Evolutionary conservation across 2,797 vertebrate genomes (phyloP), one percentile per base, ranked within the genome.

Genomic region (Knipowitschia caucasica): DNA sequence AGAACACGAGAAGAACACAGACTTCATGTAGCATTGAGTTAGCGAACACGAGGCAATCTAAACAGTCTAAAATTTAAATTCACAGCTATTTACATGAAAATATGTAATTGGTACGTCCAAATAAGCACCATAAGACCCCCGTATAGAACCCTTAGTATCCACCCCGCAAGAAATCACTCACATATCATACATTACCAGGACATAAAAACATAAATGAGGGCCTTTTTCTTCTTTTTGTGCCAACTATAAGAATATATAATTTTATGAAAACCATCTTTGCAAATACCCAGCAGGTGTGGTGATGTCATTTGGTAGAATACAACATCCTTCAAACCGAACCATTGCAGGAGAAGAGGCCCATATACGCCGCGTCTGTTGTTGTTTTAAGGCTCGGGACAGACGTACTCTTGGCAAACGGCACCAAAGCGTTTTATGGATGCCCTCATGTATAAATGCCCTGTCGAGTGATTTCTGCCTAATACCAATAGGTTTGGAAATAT

Each of bases 251-350:
- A 52, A 50, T 36, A 40, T 25, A 51, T 67, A 75, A 72, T 72
- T 73, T 73, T 72, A 47, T 67, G 65, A 72, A 55, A 45, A 31
- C 64, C 69, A 57, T 59, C 64, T 25, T 71, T 18, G 35, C 67
- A 86, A 84, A 87, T 81, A 79, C 71, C 80, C 69, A 75, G 78
- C 80, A 84, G 83, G 83, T 84, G 84, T 70, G 78, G 69, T 76
- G 80, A 85, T 71, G 80, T 85, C 80, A 83, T 73, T 50, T 34
- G 64, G 69, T 68, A 63, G 50, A 62, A 38, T 62, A 49, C 57
- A 67, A 51, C 52, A 56, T 20, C 29, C 34, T 39, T 46, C 45
- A 20, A 31, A 47, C 45, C 7, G 45, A 31, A 31, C 27, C 17
- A 49, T 24, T 60, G 33, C 54, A 21, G 1, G 25, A 54, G 21